Evolutionary conservation across 2,797 vertebrate species (phyloP).

Genomic region (Streptopelia turtur): DNA sequence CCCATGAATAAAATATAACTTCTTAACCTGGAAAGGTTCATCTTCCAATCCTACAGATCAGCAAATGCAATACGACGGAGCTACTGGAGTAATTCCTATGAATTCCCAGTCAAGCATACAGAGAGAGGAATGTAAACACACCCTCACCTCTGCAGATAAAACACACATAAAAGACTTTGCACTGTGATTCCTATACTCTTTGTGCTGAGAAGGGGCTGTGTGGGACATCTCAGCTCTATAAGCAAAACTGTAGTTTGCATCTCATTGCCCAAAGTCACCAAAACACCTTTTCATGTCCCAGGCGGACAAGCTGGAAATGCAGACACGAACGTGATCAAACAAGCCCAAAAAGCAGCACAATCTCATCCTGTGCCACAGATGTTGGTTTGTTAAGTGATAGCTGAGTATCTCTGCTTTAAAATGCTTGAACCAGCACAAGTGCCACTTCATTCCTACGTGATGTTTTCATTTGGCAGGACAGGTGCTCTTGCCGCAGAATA

Average conservation of each 20-base stretch:
- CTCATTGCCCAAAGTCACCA: background rate
- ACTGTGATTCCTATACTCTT: background rate
- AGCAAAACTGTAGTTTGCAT: background rate
- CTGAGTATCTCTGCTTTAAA: slow-evolving; percentile 18
- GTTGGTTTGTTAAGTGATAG: background rate
- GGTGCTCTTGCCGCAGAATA: slow-evolving; percentile 31
- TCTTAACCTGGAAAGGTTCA: slow-evolving; percentile 1
- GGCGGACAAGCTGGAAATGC: background rate
- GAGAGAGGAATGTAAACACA: background rate
- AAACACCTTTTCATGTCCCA: background rate
- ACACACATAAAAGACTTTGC: background rate
- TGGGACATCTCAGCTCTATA: background rate
- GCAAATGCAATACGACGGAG: background rate
- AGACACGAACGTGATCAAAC: rapidly evolving
- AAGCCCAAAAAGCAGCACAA: background rate
- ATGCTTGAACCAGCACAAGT: slow-evolving; percentile 55
- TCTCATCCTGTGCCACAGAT: background rate
- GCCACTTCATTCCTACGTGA: slow-evolving; percentile 37
- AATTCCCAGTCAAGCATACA: background rate
- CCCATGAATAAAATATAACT: slow-evolving; percentile 36
- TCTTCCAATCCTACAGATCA: background rate
- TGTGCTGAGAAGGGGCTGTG: background rate
- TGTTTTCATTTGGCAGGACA: slow-evolving; percentile 65
- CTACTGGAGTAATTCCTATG: background rate
- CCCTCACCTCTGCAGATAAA: background rate